A percentile compares a stretch with the other conserved stretches of the same genome.
Conservation (phyloP, 2,113 vertebrate genomes). For the Archocentrus centrarchus region DNA sequence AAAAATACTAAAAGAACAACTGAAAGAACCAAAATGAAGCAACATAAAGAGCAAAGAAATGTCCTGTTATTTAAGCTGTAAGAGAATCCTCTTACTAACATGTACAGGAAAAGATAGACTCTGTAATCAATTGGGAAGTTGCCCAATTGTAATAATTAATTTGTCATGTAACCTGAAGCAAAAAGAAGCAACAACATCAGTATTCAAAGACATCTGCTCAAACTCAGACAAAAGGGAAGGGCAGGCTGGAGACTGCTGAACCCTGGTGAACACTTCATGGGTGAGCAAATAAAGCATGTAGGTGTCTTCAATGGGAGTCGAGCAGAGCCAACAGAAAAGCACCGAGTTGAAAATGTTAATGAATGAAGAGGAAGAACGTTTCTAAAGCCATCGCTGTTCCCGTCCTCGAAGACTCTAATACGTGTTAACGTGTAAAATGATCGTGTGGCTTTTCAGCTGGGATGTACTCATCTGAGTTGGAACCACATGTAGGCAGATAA, state of each 20-base stretch:
- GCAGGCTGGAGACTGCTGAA: neutral
- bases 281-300: neutral
- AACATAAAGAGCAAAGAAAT: neutral
- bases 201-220: constrained; percentile 1
- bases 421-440: neutral
- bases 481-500: too few species aligned
- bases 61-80: neutral
- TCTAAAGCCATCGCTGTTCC: neutral
- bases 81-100: too few species aligned
- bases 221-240: neutral
- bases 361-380: neutral
- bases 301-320: neutral
- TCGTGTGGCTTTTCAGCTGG: neutral
- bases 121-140: neutral
- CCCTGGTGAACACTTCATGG: constrained; percentile 8
- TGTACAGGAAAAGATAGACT: too few species aligned
- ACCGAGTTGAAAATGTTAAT: neutral
- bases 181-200: constrained; percentile 1
- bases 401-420: neutral
- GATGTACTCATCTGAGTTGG: neutral
- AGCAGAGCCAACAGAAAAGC: constrained; percentile 1
- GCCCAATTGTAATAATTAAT: constrained; percentile 29
- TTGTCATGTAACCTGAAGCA: constrained; percentile 22
- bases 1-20: neutral
- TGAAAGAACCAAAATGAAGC: neutral